Percentiles rank a stretch among this genome's conserved stretches.
Conservation (phyloP, 2,113 vertebrate genomes). For the Pachyramphus minor region DNA sequence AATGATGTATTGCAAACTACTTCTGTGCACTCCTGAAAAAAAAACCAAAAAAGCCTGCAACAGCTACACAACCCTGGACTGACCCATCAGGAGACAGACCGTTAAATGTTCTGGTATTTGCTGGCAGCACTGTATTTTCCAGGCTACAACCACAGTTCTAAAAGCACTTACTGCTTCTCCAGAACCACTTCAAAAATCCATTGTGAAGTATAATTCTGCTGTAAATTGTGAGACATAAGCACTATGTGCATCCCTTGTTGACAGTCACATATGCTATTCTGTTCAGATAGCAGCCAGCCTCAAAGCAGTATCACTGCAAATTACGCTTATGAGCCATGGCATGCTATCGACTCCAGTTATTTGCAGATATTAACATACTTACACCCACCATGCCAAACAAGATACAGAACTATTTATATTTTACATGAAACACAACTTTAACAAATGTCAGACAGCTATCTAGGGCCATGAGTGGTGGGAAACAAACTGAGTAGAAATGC, state of each 20-base stretch:
- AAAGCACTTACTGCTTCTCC: neutral
- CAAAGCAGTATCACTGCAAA: neutral
- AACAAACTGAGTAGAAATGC: neutral
- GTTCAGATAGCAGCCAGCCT: neutral
- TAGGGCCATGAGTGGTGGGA: neutral
- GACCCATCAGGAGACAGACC: neutral
- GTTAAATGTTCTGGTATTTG: neutral
- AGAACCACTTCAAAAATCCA: neutral
- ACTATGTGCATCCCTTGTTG: neutral
- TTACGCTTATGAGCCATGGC: neutral
- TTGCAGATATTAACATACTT: neutral
- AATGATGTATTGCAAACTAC: neutral
- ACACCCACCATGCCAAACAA: neutral
- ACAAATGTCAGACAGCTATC: neutral
- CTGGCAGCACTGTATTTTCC: neutral
- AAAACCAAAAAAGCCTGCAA: neutral
- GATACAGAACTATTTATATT: neutral
- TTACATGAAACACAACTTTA: neutral
- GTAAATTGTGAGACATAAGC: neutral
- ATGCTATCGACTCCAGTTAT: rapidly evolving
- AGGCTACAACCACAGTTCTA: neutral
- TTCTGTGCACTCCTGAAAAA: neutral
- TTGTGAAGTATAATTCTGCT: neutral
- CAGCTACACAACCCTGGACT: neutral
- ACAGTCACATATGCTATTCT: neutral